Conservation (phyloP, 2,888 invertebrate genomes). For the Diaperis boleti region DNA sequence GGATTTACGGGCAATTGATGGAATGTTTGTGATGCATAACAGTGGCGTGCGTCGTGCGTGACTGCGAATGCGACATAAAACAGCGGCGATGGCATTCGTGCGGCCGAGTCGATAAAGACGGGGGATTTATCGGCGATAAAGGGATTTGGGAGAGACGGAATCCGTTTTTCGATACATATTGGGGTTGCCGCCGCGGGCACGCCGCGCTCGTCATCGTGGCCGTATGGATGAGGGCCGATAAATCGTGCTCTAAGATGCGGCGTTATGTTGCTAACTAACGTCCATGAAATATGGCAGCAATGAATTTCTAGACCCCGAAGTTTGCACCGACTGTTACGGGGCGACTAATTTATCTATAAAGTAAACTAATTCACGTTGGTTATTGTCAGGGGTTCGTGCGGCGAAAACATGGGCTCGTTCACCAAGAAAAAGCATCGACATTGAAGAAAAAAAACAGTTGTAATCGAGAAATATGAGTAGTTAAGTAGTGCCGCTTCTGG, state of each 20-base stretch:
- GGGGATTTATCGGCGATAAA: slow-evolving; percentile 24
- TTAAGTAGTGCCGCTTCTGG: too few relatives aligned
- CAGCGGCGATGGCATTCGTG: slow-evolving; percentile 5
- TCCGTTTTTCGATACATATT: too few relatives aligned
- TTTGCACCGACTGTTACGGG: slow-evolving; percentile 32
- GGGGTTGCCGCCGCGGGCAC: too few relatives aligned
- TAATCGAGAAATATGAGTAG: too few relatives aligned
- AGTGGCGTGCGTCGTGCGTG: slow-evolving; percentile 9
- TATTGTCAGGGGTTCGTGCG: slow-evolving; percentile 8
- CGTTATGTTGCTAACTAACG: slow-evolving; percentile 35
- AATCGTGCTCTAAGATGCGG: too few relatives aligned
- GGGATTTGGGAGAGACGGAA: background rate
- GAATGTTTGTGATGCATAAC: slow-evolving; percentile 8
- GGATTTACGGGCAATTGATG: background rate
- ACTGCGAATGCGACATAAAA: slow-evolving; percentile 5
- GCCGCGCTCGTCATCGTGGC: too few relatives aligned
- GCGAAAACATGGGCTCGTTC: background rate
- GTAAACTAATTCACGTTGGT: slow-evolving; percentile 36
- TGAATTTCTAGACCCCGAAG: slow-evolving; percentile 30
- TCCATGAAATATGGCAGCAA: slow-evolving; percentile 31
- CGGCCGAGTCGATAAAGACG: slow-evolving; percentile 17
- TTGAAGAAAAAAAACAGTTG: background rate
- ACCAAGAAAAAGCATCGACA: background rate
- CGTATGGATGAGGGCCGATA: too few relatives aligned
- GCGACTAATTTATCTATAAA: slow-evolving; percentile 31